Evolutionary conservation across 2,797 vertebrate species (phyloP).

Genomic region (Cyprinella venusta): DNA sequence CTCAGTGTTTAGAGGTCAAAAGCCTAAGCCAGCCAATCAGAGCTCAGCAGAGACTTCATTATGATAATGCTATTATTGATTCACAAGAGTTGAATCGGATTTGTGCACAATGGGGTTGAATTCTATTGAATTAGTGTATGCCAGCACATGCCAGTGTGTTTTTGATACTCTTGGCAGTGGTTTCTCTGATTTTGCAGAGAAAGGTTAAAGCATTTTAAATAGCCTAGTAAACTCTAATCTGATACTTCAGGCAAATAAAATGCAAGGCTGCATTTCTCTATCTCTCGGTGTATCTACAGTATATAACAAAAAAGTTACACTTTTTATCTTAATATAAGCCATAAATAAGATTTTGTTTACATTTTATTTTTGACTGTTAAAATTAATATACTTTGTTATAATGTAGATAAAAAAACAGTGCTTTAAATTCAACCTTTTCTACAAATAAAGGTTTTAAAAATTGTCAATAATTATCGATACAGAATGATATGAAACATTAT

Average conservation of each 20-base stretch:
- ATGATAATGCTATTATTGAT: conserved; percentile 53
- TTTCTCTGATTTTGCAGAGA: background rate
- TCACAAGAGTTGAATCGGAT: conserved; percentile 36
- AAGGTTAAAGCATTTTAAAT: background rate
- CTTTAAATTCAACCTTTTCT: no score
- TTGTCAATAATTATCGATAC: no score
- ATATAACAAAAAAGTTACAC: no score
- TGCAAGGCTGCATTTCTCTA: background rate
- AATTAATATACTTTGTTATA: no score
- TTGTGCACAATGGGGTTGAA: conserved; percentile 33
- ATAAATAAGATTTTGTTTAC: no score
- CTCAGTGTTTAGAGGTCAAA: conserved; percentile 53
- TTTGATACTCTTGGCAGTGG: conserved; percentile 15
- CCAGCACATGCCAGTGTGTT: background rate
- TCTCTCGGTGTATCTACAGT: no score
- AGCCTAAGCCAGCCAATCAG: conserved; percentile 47
- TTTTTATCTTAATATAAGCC: no score
- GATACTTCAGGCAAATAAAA: background rate
- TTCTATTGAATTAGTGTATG: conserved; percentile 32
- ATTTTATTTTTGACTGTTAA: no score
- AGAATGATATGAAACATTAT: no score
- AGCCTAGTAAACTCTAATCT: conserved; percentile 24
- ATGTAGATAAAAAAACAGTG: no score
- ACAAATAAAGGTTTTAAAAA: no score
- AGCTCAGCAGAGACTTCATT: conserved; percentile 46